These are phyloP conservation scores for Phalacrocorax aristotelis DNA, from an alignment of 2,113 vertebrate genomes.

Conservation along the genomic window DNA sequence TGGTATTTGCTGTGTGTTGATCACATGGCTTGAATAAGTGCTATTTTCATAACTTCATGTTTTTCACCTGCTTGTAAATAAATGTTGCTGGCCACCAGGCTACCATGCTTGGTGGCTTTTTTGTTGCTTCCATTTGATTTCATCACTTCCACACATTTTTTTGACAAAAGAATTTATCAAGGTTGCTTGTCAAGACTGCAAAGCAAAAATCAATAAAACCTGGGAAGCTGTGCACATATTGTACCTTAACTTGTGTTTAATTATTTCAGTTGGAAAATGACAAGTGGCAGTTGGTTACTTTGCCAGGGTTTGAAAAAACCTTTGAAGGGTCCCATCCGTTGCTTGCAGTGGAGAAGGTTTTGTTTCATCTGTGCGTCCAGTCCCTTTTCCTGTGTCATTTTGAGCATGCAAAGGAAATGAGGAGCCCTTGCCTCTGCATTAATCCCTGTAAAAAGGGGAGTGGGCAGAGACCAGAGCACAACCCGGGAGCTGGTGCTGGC, in stretches of 20 bases:
- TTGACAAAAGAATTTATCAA: not conserved
- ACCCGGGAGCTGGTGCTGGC: not conserved
- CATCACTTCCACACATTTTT: not conserved
- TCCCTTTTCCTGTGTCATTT: not conserved
- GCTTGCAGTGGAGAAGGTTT: not conserved
- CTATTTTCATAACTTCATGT: not conserved
- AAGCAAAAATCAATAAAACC: not conserved
- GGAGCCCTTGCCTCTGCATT: not conserved
- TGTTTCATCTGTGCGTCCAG: not conserved
- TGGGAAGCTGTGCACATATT: not conserved
- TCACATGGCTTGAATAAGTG: not conserved
- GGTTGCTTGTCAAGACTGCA: not conserved
- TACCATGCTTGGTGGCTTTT: not conserved
- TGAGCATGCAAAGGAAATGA: fast-evolving
- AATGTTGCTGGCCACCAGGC: not conserved
- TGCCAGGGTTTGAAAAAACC: not conserved
- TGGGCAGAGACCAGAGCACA: not conserved
- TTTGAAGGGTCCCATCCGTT: not conserved
- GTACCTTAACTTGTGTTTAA: not conserved
- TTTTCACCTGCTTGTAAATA: not conserved
- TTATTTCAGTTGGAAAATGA: not conserved
- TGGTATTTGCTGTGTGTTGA: not conserved
- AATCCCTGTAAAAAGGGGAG: not conserved
- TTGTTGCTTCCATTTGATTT: not conserved
- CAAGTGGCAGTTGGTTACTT: not conserved